Evolutionary conservation across 2,888 invertebrate genomes (phyloP), one percentile per base, ranked within the genome.

Genomic region (Ctena decussata): DNA sequence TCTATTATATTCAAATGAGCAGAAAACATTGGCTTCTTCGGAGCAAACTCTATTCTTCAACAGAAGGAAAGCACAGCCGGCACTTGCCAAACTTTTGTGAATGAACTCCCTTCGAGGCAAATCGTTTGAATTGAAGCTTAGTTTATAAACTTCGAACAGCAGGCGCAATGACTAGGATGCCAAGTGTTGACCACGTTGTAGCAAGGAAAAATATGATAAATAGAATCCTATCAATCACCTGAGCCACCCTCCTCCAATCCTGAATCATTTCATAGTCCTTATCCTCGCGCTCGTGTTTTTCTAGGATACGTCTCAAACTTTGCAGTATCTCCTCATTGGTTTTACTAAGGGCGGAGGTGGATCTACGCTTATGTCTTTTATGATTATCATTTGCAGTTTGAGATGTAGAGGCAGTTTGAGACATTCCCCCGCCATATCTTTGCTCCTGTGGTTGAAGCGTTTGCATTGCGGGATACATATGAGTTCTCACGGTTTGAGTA

Each of bases 191-290:
- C 49, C 95, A 91, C n/a, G 96, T 91, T 0, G 97, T 97, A 32
- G 96, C 96, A 24, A 96, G 81, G 27, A 96, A 95, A 92, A 97
- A 97, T 53, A 97, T 94, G 96, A 96, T 96, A 94, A 97, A 97
- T 35, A 97, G 95, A 72, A 96, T 95, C 69, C 96, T 93, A 92
- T 97, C 97, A 35, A 97, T 96, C 65, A 96, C 95, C 86, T 96
- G 96, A 5, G 97, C 97, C 32, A 97, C 95, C 69, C 96, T 95
- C 41, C 96, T 92, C 97, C 97, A 97, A 90, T 97, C 96, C 84
- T 96, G 96, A 39, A 96, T 95, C 53, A 96, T 93, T 74, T 95
- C 94, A 87, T 96, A 96, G 82, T 96, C 95, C 27, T 82, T 86
- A 71, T 95, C 95, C 53, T 95, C 95, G 8, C 89, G 82, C 85